A percentile compares a stretch with the other conserved stretches of the same genome.
phyloP scores from a whole-genome alignment of 2,797 vertebrate genomes.

The Taeniopygia guttata region DNA sequence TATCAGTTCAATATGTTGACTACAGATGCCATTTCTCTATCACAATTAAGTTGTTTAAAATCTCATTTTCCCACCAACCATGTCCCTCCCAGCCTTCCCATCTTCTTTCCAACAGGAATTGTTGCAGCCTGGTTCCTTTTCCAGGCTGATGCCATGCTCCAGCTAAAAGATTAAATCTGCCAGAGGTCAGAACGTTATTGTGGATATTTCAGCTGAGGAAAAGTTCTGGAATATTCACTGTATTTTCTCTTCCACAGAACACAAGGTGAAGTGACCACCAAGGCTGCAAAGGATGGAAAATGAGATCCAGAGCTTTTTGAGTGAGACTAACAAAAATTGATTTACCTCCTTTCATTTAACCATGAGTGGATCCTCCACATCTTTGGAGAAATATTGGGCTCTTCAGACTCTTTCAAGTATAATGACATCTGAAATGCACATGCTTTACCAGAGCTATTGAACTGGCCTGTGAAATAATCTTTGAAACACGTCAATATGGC shows the following conservation, averaged over 20 bases:
- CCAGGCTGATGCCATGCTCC: not conserved
- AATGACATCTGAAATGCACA: constrained; percentile 36
- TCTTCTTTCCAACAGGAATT: not conserved
- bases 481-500: constrained; percentile 43
- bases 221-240: not conserved
- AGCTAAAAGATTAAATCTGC: not conserved
- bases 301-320: not conserved
- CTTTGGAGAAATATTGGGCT: constrained; percentile 27
- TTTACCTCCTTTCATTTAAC: constrained; percentile 25
- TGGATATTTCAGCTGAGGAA: not conserved
- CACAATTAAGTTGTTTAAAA: constrained; percentile 63
- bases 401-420: constrained; percentile 42
- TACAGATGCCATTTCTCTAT: constrained; percentile 64
- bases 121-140: not conserved
- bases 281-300: not conserved
- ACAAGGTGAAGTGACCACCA: not conserved
- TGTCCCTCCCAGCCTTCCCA: not conserved
- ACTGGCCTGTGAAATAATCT: constrained; percentile 10
- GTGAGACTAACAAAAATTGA: not conserved
- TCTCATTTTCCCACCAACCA: constrained; percentile 15
- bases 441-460: constrained; percentile 18
- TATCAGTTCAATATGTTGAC: constrained; percentile 68
- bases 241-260: not conserved
- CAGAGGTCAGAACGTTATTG: not conserved
- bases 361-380: not conserved